Evolutionary conservation across 1,140 invertebrate genomes (phyloP).

Genomic region (Ceratina japonica): DNA sequence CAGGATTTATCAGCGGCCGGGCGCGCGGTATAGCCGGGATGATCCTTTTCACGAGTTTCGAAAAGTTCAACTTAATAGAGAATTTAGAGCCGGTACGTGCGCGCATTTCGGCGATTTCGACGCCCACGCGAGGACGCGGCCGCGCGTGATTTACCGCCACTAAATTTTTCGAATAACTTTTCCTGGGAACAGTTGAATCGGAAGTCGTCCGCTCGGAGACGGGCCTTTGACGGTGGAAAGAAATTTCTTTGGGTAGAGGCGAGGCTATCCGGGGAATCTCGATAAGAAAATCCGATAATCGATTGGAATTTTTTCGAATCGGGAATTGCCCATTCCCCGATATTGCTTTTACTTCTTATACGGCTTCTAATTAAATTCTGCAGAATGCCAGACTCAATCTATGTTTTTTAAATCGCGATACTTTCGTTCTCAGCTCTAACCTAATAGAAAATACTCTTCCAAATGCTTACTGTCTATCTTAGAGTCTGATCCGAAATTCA

Average conservation of each 20-base stretch:
- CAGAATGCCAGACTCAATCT: background rate
- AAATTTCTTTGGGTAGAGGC: background rate
- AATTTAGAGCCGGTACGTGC: slow-evolving; percentile 54
- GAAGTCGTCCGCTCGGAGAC: background rate
- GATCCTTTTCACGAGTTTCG: slow-evolving; percentile 16
- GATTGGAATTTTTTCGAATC: slow-evolving; percentile 24
- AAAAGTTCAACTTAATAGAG: slow-evolving; percentile 10
- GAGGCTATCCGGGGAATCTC: slow-evolving; percentile 20
- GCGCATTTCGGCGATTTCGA: slow-evolving; percentile 21
- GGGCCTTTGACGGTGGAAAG: background rate
- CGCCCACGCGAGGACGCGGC: background rate
- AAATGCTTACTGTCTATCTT: too few species aligned
- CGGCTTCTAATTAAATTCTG: slow-evolving; percentile 22
- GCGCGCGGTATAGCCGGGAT: background rate
- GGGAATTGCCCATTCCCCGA: background rate
- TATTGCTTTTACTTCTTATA: background rate
- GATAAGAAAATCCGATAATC: background rate
- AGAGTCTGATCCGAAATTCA: too few species aligned
- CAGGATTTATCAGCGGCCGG: slow-evolving; percentile 23
- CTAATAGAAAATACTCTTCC: too few species aligned
- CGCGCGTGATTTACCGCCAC: background rate
- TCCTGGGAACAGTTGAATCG: background rate
- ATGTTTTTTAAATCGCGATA: background rate
- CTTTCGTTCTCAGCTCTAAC: background rate
- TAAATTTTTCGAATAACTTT: background rate